A percentile compares a stretch with the other conserved stretches of the same genome.
Evolutionary conservation across 1,140 invertebrate genomes (phyloP).

Genomic region (Spodoptera frugiperda): DNA sequence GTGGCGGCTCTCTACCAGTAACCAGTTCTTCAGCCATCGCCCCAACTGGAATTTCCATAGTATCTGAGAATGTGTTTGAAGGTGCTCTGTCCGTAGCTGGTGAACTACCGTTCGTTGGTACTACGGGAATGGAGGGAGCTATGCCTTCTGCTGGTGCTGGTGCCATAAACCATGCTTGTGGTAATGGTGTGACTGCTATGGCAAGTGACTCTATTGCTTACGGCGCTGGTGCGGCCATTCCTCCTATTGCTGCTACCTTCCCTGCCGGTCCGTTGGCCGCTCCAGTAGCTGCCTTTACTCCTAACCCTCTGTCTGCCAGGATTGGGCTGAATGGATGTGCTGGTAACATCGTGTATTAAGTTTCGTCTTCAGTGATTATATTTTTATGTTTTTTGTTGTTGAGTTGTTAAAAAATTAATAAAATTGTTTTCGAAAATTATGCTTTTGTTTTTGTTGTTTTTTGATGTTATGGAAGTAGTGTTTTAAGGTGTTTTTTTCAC

Average conservation of each 20-base stretch:
- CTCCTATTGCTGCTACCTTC: slow-evolving; percentile 19
- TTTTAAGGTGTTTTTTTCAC: too few relatives aligned
- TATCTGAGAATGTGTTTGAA: slow-evolving; percentile 38
- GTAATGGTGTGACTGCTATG: slow-evolving; percentile 37
- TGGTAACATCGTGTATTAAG: slow-evolving; percentile 4
- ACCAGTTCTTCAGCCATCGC: slow-evolving; percentile 27
- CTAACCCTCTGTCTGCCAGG: background rate
- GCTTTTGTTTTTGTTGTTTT: background rate
- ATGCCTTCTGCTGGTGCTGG: slow-evolving; percentile 40
- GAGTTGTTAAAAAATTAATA: background rate
- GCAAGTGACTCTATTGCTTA: background rate
- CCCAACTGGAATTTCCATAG: slow-evolving; percentile 35
- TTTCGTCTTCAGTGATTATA: slow-evolving; percentile 11
- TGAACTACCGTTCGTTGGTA: slow-evolving; percentile 41
- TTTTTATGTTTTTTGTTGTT: slow-evolving; percentile 2
- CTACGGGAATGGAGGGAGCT: slow-evolving; percentile 34
- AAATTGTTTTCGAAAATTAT: background rate
- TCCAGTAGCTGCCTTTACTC: background rate
- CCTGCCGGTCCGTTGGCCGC: background rate
- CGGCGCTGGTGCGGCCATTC: background rate
- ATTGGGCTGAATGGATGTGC: background rate
- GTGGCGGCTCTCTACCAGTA: slow-evolving; percentile 34
- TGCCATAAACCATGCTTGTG: slow-evolving; percentile 34
- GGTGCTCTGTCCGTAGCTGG: slow-evolving; percentile 25
- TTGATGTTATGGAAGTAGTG: too few relatives aligned